Evolutionary conservation across 2,113 vertebrate species (phyloP).

Genomic region (Arvicanthis niloticus): DNA sequence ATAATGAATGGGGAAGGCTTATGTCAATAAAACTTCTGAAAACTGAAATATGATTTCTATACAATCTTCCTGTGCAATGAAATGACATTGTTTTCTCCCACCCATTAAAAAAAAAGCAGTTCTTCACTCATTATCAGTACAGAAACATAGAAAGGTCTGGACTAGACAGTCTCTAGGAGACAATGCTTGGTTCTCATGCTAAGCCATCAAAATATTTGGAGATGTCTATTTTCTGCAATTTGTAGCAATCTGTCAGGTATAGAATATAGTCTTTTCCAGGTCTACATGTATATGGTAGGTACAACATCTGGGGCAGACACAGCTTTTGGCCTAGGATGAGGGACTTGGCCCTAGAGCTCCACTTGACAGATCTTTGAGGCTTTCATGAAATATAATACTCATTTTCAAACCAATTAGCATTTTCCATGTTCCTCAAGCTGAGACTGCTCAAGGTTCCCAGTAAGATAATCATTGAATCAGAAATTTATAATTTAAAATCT

Average conservation of each 20-base stretch:
- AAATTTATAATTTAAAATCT: conserved; percentile 56
- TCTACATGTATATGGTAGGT: neutral
- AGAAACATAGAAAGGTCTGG: neutral
- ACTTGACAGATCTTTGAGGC: neutral
- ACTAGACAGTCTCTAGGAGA: neutral
- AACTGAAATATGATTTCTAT: conserved; percentile 39
- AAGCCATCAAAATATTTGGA: neutral
- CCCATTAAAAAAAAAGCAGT: neutral
- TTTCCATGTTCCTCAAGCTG: neutral
- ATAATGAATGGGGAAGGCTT: neutral
- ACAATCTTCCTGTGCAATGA: neutral
- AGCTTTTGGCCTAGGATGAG: neutral
- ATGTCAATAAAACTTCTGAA: neutral
- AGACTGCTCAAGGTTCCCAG: neutral
- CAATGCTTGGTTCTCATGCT: neutral
- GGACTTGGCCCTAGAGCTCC: neutral
- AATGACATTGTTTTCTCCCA: conserved; percentile 28
- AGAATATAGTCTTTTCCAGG: neutral
- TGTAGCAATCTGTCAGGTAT: neutral
- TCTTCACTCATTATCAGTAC: neutral
- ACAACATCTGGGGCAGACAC: neutral
- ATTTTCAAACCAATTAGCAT: neutral
- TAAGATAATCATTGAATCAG: conserved; percentile 26
- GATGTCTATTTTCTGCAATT: neutral
- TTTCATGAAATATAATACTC: neutral